Conservation (phyloP, 2,797 vertebrate genomes). For the Spatula versicolor region DNA sequence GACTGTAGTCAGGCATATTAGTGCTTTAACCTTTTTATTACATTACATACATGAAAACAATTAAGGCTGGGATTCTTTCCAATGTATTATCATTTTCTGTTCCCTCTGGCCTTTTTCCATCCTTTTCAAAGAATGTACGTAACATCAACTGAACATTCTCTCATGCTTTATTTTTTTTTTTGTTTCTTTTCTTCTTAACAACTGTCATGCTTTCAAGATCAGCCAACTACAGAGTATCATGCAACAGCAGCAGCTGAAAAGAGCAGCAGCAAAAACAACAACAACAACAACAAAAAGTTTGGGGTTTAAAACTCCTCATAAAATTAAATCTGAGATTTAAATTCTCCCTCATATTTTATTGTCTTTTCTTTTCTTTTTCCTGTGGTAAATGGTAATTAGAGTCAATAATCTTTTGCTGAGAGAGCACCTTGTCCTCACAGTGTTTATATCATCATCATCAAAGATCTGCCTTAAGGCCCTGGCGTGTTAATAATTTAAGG, state of each 20-base stretch:
- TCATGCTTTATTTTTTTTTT: conserved; percentile 48
- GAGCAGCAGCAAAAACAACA: not conserved
- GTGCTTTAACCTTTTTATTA: conserved; percentile 76
- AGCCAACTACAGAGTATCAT: conserved; percentile 64
- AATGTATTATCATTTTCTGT: conserved; percentile 75
- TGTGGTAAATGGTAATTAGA: conserved; percentile 93
- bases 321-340: conserved; percentile 86
- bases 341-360: conserved; percentile 83
- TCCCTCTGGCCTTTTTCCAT: conserved; percentile 78
- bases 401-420: conserved; percentile 98
- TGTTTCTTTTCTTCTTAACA: conserved; percentile 69
- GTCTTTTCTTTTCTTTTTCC: conserved; percentile 84
- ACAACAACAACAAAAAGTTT: conserved; percentile 58
- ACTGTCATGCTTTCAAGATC: conserved; percentile 71
- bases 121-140: conserved; percentile 73
- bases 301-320: conserved; percentile 76
- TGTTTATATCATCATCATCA: conserved; percentile 98
- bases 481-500: conserved; percentile 98
- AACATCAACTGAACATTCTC: conserved; percentile 68
- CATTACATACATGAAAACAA: conserved; percentile 77
- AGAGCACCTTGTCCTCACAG: conserved; percentile 96
- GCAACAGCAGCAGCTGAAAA: conserved; percentile 19
- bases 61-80: conserved; percentile 77
- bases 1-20: conserved; percentile 55
- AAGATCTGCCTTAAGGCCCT: conserved; percentile 95